These are phyloP conservation scores for Tachuris rubrigastra DNA, from an alignment of 2,113 vertebrate species.

Conservation along the genomic window DNA sequence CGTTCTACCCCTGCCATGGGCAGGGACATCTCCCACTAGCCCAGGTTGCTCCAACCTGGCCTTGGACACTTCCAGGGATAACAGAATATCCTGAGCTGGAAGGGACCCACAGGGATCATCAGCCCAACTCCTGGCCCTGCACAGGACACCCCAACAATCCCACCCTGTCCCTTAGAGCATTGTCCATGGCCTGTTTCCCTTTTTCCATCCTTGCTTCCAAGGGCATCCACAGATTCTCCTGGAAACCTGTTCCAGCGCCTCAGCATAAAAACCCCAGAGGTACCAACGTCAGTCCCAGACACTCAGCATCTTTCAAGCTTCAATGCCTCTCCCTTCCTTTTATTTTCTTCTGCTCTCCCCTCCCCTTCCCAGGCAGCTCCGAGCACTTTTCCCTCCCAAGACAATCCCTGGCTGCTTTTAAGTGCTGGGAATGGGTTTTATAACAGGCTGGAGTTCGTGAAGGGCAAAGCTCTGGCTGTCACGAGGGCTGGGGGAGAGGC, in stretches of 20 bases:
- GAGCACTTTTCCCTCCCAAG: background rate
- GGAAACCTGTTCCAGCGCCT: background rate
- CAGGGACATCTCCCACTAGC: background rate
- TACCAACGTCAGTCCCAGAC: background rate
- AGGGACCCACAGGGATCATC: background rate
- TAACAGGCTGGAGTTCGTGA: background rate
- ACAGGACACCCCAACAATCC: background rate
- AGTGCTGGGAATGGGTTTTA: background rate
- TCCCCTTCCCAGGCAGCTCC: background rate
- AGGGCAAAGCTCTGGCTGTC: background rate
- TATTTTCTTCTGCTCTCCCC: background rate
- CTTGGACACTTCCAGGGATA: background rate
- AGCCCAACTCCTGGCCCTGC: background rate
- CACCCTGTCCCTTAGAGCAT: background rate
- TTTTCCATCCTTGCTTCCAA: background rate
- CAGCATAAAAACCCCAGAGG: background rate
- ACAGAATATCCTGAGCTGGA: background rate
- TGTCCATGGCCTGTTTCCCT: background rate
- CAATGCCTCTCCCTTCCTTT: background rate
- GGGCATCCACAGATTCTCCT: background rate
- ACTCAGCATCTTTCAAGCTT: background rate
- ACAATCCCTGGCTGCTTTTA: background rate
- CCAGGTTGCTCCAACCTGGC: background rate
- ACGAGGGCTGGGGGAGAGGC: background rate
- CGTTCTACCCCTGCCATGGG: too few species aligned